Base-by-base conservation (phyloP, 2,888 invertebrate genomes). In the Thumatha senex region DNA sequence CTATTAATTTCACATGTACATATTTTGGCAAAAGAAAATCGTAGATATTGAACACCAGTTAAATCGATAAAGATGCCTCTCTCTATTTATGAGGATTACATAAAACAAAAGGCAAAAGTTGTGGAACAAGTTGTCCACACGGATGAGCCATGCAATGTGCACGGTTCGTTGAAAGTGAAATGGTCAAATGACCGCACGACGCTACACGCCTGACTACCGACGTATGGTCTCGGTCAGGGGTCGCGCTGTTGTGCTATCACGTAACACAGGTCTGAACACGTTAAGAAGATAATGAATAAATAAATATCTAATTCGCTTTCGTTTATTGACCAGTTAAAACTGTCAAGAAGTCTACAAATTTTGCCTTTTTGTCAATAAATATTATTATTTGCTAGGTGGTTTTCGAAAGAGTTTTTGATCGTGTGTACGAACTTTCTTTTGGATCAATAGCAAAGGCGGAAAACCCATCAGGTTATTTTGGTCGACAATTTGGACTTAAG, bases 131-230 rank as follows among this genome's bases (percentile, higher is more conserved):
- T 40, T 1, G 41, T 38, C 24, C 34, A 34, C 40, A 35, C 49
- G 44, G 49, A 49, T 40, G 39, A 29, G 33, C 5, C 18, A 39
- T 48, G 48, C 40, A 45, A 14, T 31, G 30, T 41, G 48, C 44
- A 47, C 12, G 34, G 30, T 39, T 24, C 15, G 29, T 29, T 46
- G 48, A 55, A 58, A 62, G 62, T 63, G 58, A 65, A 63, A 62
- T 41, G 36, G 10, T 12, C 40, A 39, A 46, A 18, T n/a, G 39
- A n/a, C 40, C 30, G 47, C 39, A 35, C 40, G 41, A 14, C 33
- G 50, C 35, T 39, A 51, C 11, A 14, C 10, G 50, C 18, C 29
- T 34, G 30, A 24, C 33, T 30, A 14, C n/a, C 10, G 15, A 9
- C 24, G n/a, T 43, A 10, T 34, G 18, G 38, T 18, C 18, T 13